phyloP scores from a whole-genome alignment of 2,113 vertebrate genomes.

The Gymnorhina tibicen region DNA sequence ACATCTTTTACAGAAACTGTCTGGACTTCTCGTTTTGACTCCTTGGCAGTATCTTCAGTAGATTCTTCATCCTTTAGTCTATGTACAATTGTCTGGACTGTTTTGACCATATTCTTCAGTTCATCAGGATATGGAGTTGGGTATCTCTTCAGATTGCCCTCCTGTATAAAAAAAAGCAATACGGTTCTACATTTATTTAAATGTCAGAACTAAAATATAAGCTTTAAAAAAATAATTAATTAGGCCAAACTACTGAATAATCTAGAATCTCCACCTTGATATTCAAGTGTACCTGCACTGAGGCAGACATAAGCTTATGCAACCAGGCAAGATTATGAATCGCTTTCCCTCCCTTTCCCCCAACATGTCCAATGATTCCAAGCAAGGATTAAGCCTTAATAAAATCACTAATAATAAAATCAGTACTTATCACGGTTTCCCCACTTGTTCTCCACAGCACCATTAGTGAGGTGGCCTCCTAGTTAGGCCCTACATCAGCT shows the following conservation, averaged over 20 bases:
- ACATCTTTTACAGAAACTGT: constrained; percentile 84
- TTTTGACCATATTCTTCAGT: constrained; percentile 99
- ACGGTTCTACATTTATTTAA: not conserved
- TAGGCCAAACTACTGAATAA: not conserved
- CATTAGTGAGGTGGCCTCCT: not conserved
- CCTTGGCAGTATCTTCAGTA: constrained; percentile 78
- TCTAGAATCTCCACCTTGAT: not conserved
- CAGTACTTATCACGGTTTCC: not conserved
- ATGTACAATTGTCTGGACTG: constrained; percentile 95
- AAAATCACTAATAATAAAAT: not conserved
- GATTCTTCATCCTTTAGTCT: constrained; percentile 93
- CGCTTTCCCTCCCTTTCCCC: too few relatives aligned
- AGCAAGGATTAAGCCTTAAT: not conserved
- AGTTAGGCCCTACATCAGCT: not conserved
- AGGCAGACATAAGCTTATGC: not conserved
- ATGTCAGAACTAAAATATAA: not conserved
- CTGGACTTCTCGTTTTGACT: constrained; percentile 80
- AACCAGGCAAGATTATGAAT: not conserved
- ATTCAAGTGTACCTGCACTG: not conserved
- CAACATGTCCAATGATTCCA: not conserved
- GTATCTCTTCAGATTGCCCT: constrained; percentile 96
- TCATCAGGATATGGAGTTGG: constrained; percentile 98
- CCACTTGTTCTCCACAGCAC: not conserved
- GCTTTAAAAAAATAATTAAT: not conserved
- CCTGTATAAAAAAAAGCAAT: constrained; percentile 69